A percentile compares a stretch with the other conserved stretches of the same genome.
phyloP scores from a whole-genome alignment of 92 coral and sea anemone species.

The Montipora capitata region DNA sequence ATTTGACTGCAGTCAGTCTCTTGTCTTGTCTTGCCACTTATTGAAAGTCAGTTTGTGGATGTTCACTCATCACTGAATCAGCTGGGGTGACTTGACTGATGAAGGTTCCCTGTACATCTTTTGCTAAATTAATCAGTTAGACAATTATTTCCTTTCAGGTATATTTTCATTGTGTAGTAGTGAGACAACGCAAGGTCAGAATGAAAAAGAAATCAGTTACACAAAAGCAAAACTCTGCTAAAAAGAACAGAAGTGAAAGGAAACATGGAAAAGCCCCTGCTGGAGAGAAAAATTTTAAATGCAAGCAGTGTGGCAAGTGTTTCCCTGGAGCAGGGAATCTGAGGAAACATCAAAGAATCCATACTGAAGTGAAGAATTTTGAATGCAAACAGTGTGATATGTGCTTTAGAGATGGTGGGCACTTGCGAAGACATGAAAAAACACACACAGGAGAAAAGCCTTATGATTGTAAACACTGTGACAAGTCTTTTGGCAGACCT shows the following conservation, averaged over 20 bases:
- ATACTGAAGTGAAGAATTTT: neutral
- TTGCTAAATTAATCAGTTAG: too few species aligned
- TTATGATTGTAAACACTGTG: neutral
- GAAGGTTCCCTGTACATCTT: too few species aligned
- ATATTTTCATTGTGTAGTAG: too few species aligned
- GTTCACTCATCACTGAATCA: too few species aligned
- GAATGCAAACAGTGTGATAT: slow-evolving; percentile 7
- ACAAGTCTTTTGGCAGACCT: neutral
- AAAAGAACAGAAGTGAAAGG: neutral
- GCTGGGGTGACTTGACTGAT: too few species aligned
- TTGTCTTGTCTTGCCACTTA: too few species aligned
- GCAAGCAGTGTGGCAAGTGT: slow-evolving; percentile 27
- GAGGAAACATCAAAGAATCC: neutral
- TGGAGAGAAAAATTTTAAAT: neutral
- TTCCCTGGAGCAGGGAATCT: neutral
- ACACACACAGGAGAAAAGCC: neutral
- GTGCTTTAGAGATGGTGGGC: neutral
- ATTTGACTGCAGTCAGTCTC: too few species aligned
- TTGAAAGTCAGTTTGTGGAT: too few species aligned
- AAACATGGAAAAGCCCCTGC: neutral
- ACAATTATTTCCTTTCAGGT: too few species aligned
- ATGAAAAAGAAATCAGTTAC: neutral
- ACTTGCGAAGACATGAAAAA: neutral
- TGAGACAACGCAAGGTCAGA: neutral
- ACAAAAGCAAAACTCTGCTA: neutral